Percentiles rank a stretch among this genome's conserved stretches.
Evolutionary conservation across 2,113 vertebrate species (phyloP).

Genomic region (Callionymus lyra): DNA sequence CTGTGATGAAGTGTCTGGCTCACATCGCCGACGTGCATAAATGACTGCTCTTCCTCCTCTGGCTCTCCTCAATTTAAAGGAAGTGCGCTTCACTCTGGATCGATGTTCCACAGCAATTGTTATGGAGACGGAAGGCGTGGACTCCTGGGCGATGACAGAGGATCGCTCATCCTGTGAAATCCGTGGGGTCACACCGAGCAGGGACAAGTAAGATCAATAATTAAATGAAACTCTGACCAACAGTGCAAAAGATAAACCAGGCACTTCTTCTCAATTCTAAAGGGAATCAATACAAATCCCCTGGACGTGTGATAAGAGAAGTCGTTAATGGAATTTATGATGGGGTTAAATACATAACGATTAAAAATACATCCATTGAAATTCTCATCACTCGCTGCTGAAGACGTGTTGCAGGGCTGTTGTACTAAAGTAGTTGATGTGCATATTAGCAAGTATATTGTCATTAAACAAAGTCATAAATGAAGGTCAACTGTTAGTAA

Average conservation of each 20-base stretch:
- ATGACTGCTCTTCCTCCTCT: slow-evolving; percentile 13
- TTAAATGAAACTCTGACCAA: slow-evolving; percentile 6
- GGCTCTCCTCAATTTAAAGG: slow-evolving; percentile 56
- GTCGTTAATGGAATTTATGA: too few species aligned
- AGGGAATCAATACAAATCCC: background rate
- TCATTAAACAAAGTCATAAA: too few species aligned
- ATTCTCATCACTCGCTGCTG: too few species aligned
- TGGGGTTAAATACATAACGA: too few species aligned
- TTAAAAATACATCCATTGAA: too few species aligned
- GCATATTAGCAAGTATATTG: too few species aligned
- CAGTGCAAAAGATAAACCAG: slow-evolving; percentile 1
- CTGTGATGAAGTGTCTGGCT: background rate
- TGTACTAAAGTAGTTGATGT: too few species aligned
- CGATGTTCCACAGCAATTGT: slow-evolving; percentile 67
- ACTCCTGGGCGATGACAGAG: slow-evolving; percentile 72
- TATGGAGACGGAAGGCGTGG: slow-evolving; percentile 75
- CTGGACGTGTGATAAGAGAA: background rate
- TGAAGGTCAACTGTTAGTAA: too few species aligned
- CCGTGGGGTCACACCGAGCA: slow-evolving; percentile 63
- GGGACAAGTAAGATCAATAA: slow-evolving; percentile 64
- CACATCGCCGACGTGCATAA: background rate
- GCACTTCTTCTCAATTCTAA: slow-evolving; percentile 1
- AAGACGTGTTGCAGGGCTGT: too few species aligned
- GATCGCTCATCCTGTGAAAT: slow-evolving; percentile 78
- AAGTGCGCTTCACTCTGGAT: slow-evolving; percentile 75